Evolutionary conservation across 64 coral and sea anemone species (phyloP).

Genomic region (Montipora capricornis): DNA sequence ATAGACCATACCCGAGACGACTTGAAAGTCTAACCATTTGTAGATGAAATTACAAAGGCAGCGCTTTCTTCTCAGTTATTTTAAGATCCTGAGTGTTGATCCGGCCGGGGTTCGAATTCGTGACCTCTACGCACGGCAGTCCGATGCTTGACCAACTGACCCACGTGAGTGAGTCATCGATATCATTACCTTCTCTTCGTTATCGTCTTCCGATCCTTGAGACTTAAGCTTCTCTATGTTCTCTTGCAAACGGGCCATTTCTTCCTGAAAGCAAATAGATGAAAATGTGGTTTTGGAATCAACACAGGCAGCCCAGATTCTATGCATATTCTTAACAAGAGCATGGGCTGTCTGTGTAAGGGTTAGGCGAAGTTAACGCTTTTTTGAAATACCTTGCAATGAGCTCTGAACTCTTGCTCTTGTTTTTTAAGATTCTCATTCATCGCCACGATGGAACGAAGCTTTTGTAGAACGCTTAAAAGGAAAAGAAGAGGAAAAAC

Average conservation of each 20-base stretch:
- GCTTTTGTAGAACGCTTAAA: conserved; percentile 86
- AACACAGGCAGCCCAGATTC: no score
- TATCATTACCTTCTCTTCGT: conserved; percentile 86
- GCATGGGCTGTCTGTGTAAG: not conserved
- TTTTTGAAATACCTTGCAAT: conserved; percentile 87
- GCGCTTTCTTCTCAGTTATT: no score
- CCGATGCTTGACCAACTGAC: no score
- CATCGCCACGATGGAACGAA: conserved; percentile 96
- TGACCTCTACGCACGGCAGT: no score
- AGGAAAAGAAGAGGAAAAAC: not conserved
- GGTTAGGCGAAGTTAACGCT: not conserved
- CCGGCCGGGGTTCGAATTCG: no score
- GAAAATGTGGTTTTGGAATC: not conserved
- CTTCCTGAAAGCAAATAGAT: conserved; percentile 71
- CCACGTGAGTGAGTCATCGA: no score
- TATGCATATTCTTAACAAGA: not conserved
- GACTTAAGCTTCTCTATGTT: conserved; percentile 92
- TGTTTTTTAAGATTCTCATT: conserved; percentile 99
- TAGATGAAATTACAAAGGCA: no score
- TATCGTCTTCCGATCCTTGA: conserved; percentile 93
- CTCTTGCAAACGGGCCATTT: conserved; percentile 91
- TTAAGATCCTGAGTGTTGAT: no score
- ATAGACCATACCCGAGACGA: no score
- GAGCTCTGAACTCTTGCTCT: conserved; percentile 95
- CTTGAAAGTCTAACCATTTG: no score